Evolutionary conservation across 2,113 vertebrate species (phyloP).

Genomic region (Chrysemys picta): DNA sequence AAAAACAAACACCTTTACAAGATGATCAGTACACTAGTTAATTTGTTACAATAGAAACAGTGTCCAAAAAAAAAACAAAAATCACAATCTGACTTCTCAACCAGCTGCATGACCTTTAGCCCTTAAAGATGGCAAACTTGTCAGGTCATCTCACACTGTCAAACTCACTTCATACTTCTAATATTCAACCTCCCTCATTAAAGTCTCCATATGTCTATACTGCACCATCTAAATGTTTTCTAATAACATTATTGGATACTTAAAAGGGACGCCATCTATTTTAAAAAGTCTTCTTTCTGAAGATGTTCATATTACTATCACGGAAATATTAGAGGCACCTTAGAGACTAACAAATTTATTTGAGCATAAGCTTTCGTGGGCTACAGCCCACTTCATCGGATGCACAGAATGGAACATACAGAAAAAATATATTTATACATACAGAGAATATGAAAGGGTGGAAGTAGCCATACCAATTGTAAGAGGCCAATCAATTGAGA

Average conservation of each 20-base stretch:
- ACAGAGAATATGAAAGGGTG: too few relatives aligned
- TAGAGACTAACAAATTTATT: too few relatives aligned
- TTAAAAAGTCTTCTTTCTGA: neutral
- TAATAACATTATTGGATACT: neutral
- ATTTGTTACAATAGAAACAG: slow-evolving; percentile 40
- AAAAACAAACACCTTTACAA: slow-evolving; percentile 26
- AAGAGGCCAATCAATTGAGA: too few relatives aligned
- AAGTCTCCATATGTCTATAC: neutral
- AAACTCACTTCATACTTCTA: neutral
- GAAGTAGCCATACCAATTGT: too few relatives aligned
- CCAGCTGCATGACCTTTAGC: slow-evolving; percentile 38
- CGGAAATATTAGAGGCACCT: neutral
- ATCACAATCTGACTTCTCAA: slow-evolving; percentile 53
- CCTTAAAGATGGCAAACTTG: neutral
- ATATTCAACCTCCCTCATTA: neutral
- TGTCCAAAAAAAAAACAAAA: slow-evolving; percentile 65
- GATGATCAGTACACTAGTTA: neutral
- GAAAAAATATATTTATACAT: too few relatives aligned
- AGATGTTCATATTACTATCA: neutral
- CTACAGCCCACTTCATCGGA: too few relatives aligned
- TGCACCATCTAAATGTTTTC: neutral
- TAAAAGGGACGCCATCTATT: neutral
- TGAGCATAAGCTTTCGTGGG: too few relatives aligned
- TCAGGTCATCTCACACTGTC: neutral
- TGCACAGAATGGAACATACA: too few relatives aligned